Evolutionary conservation across 2,797 vertebrate species (phyloP), one percentile per base, ranked within the genome.

Genomic region (Iguana delicatissima): DNA sequence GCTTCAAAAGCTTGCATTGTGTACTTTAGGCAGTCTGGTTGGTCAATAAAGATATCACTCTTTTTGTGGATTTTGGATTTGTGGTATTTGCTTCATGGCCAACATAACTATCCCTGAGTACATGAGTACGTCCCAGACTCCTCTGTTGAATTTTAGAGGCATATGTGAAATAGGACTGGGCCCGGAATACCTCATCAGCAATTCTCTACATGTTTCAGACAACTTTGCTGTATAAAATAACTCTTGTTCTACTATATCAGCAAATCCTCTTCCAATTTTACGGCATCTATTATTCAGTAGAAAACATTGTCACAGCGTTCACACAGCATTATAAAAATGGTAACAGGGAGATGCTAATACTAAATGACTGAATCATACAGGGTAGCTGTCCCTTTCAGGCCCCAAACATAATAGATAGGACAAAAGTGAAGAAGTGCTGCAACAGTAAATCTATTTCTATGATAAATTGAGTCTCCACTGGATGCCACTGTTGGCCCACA

Each of bases 401-500:
- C 80, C 67, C 80, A 74, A 87, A 38, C 80, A n/a, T 13, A 6
- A 13, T 16, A 32, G 24, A 62, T 22, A 55, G 46, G 77, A 62
- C 13, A 29, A 32, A 87, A 88, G 9, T 42, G 69, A 32, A 22
- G 77, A 88, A 93, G 80, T 0, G 0, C 22, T 50, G 83, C 90
- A 57, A 62, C 6, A 2, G 80, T 29, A 79, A 81, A 80, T 0
- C 10, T 86, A 1, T 72, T 13, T 18, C 18, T 73, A 38, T 87
- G 76, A 80, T 62, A 80, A 93, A 91, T 90, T 6, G 85, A 18
- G 26, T 76, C n/a, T 91, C 96, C 97, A 73, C 95, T 96, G 93
- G 97, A 95, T 97, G 97, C 89, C 96, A 95, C 92, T 97, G 90
- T 96, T 92, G 96, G 87, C 94, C 95, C 93, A 91, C 0, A 4